phyloP scores from a whole-genome alignment of 2,797 vertebrate genomes.

The Muscicapa striata region DNA sequence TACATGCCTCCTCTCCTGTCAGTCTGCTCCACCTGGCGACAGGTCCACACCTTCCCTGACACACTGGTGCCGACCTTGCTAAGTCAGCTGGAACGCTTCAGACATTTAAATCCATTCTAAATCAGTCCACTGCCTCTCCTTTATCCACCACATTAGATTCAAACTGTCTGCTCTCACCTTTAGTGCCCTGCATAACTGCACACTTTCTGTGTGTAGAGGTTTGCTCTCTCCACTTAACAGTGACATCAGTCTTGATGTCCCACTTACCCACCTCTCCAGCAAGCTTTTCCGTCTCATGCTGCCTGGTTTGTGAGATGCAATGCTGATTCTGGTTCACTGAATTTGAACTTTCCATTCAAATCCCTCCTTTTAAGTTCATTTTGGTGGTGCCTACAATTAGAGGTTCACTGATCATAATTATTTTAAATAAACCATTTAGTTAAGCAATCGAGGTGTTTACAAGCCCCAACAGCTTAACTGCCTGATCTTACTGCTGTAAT shows the following conservation, averaged over 20 bases:
- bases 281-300: not conserved
- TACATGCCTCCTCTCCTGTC: not conserved
- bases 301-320: not conserved
- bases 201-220: not conserved
- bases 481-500: conserved; percentile 30
- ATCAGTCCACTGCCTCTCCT: not conserved
- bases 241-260: not conserved
- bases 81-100: not conserved
- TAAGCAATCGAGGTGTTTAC: conserved; percentile 46
- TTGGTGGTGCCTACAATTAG: conserved; percentile 13
- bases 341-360: conserved; percentile 33
- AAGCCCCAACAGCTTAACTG: conserved; percentile 57
- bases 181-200: not conserved
- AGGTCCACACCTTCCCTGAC: not conserved
- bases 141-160: not conserved
- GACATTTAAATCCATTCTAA: not conserved
- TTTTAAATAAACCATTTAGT: conserved; percentile 64
- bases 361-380: not conserved
- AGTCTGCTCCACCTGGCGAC: not conserved
- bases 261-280: not conserved
- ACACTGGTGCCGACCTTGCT: not conserved
- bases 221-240: not conserved
- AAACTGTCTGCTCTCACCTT: conserved; percentile 9
- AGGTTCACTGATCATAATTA: conserved; percentile 53
- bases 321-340: conserved; percentile 34